Base-by-base conservation (phyloP, 2,888 invertebrate species). In the Drosophila eohydei region DNA sequence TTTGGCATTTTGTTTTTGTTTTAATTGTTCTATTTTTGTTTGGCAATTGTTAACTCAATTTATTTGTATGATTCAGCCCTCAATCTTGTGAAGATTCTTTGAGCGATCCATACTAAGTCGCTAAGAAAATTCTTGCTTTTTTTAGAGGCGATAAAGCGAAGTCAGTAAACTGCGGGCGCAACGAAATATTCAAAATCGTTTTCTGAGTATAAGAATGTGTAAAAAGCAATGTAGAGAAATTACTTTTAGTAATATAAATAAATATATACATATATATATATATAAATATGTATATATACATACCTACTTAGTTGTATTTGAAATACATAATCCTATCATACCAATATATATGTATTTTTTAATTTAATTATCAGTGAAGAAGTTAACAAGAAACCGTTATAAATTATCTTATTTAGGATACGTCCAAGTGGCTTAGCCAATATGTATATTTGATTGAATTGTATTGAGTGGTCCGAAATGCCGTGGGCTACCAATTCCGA, bases 41-140 rank as follows among this genome's bases (percentile, higher is more conserved):
- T 69, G 54, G 51, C 55, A 51, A 72, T 56, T 51, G 69, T 56
- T 57, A 41, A 80, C 70, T 66, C 48, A 50, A 66, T 62, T 55
- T 36, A 14, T 54, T 43, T 41, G 55, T 46, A 59, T 70, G 44
- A 70, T 56, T 66, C 77, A 70, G 21, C 6, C 56, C 1, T 6
- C 38, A 32, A 46, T 28, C 38, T 71, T 28, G 32, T 21, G 7
- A 28, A 26, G 14, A 21, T 51, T 55, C 16, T 32, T 6, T 9
- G 34, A 57, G 3, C 14, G 14, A 6, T 12, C 0, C 34, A 3
- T 11, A 38, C 12, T 12, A 32, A 30, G 4, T 16, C 3, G 21
- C 21, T 21, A 21, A 21, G 1, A 21, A 21, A 21, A 21, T 21
- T 21, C 21, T 21, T 21, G 3, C 9, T 16, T 8, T 8, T 11